Evolutionary conservation across 2,888 invertebrate genomes (phyloP).

Genomic region (Caenorhabditis parvicauda): DNA sequence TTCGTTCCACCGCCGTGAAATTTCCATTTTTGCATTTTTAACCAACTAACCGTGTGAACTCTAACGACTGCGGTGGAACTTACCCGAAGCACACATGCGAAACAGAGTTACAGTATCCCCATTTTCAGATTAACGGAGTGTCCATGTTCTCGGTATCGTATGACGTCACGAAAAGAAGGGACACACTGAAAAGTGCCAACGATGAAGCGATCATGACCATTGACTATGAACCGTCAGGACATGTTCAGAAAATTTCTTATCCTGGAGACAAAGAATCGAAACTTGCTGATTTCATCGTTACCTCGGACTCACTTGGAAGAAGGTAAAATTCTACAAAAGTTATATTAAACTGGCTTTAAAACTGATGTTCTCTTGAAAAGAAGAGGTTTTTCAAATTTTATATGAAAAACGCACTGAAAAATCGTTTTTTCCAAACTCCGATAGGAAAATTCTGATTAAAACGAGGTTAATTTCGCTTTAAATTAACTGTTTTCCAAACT

Average conservation of each 20-base stretch:
- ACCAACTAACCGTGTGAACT: no score
- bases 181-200: constrained; percentile 16
- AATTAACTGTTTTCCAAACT: no score
- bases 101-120: no score
- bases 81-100: no score
- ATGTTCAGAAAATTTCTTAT: constrained; percentile 9
- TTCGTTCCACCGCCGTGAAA: constrained; percentile 18
- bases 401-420: no score
- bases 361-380: no score
- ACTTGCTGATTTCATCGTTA: constrained; percentile 22
- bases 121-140: constrained; percentile 43
- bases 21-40: not conserved
- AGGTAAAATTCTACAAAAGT: constrained; percentile 3
- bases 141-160: constrained; percentile 35
- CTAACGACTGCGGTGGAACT: constrained; percentile 8
- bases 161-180: constrained; percentile 12
- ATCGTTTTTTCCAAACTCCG: no score
- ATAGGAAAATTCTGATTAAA: no score
- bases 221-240: constrained; percentile 26
- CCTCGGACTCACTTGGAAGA: constrained; percentile 20
- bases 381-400: no score
- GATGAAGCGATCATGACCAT: constrained; percentile 24
- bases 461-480: no score
- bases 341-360: no score
- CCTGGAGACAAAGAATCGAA: constrained; percentile 10